Evolutionary conservation across 2,113 vertebrate species (phyloP).

Genomic region (Parus major): DNA sequence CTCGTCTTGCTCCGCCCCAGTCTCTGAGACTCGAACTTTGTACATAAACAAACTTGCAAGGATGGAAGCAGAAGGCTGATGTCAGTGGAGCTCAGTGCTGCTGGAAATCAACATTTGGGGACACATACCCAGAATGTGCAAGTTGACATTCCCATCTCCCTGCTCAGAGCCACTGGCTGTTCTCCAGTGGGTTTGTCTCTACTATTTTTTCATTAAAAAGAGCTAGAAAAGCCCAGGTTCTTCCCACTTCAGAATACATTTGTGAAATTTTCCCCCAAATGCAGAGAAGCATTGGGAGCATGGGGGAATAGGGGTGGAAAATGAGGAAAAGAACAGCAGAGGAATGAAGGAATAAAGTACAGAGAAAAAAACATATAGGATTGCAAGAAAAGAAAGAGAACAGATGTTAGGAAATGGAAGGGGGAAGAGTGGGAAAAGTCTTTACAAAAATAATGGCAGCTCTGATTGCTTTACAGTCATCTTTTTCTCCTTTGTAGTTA

Average conservation of each 20-base stretch:
- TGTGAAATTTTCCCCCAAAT: neutral
- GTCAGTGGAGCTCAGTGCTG: neutral
- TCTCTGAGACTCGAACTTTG: neutral
- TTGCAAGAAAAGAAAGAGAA: neutral
- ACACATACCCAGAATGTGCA: neutral
- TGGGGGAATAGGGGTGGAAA: accelerated
- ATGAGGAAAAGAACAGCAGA: neutral
- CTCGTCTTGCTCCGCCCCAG: neutral
- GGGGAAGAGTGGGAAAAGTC: neutral
- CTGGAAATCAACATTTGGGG: neutral
- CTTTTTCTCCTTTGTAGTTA: neutral
- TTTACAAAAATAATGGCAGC: neutral
- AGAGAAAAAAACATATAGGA: neutral
- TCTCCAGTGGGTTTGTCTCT: neutral
- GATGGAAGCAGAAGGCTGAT: neutral
- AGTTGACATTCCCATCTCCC: neutral
- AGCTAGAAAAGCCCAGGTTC: neutral
- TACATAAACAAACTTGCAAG: neutral
- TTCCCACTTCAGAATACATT: neutral
- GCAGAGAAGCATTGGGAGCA: neutral
- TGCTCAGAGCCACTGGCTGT: neutral
- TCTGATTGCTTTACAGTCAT: neutral
- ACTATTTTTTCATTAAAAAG: neutral
- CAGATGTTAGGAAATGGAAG: neutral
- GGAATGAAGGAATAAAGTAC: neutral